These are phyloP conservation scores for Helarctos malayanus DNA, from an alignment of 2,797 vertebrate genomes.

Conservation along the genomic window DNA sequence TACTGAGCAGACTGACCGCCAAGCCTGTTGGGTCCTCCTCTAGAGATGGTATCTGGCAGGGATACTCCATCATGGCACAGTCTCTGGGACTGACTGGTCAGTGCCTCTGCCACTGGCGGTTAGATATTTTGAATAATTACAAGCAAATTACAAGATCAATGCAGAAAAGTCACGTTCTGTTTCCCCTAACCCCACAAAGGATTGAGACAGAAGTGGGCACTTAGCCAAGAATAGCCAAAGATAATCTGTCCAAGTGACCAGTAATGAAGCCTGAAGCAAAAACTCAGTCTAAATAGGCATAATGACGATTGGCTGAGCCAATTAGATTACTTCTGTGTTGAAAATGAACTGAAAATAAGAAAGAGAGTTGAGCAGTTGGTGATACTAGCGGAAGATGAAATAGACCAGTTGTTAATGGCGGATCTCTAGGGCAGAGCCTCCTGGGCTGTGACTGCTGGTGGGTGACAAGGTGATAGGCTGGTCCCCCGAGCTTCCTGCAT, in stretches of 20 bases:
- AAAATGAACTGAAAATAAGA: not conserved
- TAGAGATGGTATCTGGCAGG: not conserved
- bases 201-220: not conserved
- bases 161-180: not conserved
- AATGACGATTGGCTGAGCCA: not conserved
- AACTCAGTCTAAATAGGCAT: not conserved
- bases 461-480: not conserved
- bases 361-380: not conserved
- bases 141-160: slow-evolving; percentile 30
- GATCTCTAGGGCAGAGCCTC: not conserved
- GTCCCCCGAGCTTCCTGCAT: not conserved
- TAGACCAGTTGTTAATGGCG: not conserved
- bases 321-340: not conserved
- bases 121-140: slow-evolving; percentile 31
- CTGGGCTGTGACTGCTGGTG: not conserved
- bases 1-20: not conserved
- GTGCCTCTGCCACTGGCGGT: not conserved
- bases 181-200: not conserved
- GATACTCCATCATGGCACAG: not conserved
- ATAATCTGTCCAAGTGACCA: not conserved
- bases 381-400: not conserved
- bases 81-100: not conserved
- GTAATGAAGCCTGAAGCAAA: not conserved
- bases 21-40: not conserved
- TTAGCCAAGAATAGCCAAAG: not conserved